phyloP scores from a whole-genome alignment of 2,113 vertebrate species.

The Trichomycterus rosablanca region DNA sequence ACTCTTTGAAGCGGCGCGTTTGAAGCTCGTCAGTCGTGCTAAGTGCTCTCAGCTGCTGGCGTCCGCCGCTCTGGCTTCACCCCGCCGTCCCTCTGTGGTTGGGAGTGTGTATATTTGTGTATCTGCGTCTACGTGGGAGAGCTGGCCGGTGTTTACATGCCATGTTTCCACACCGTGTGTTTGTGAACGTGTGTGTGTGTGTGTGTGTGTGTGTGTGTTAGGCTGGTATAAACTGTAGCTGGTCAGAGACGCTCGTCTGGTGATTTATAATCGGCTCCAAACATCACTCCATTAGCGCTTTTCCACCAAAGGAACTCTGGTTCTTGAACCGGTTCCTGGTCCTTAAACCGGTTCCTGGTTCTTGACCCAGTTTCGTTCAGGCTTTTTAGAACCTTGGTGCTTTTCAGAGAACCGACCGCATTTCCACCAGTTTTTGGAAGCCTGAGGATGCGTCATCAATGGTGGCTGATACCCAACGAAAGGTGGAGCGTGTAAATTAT shows the following conservation, averaged over 20 bases:
- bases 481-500: too few species aligned
- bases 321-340: too few species aligned
- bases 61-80: conserved; percentile 11
- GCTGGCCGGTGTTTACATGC: conserved; percentile 31
- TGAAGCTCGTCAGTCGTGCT: conserved; percentile 3
- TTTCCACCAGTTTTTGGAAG: too few species aligned
- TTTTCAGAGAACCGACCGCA: too few species aligned
- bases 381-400: too few species aligned
- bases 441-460: too few species aligned
- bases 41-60: conserved; percentile 11
- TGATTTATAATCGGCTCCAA: conserved; percentile 34
- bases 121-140: conserved; percentile 33
- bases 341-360: too few species aligned
- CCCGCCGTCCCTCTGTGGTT: conserved; percentile 26
- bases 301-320: too few species aligned
- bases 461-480: too few species aligned
- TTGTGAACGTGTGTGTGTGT: conserved; percentile 34
- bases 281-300: too few species aligned
- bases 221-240: conserved; percentile 37
- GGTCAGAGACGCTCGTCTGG: conserved; percentile 34
- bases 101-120: conserved; percentile 30
- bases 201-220: conserved; percentile 32
- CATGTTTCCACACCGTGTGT: conserved; percentile 23
- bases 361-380: too few species aligned
- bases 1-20: background rate